A percentile compares a stretch with the other conserved stretches of the same genome.
phyloP scores from a whole-genome alignment of 1,140 invertebrate species.

The Ectropis grisescens region DNA sequence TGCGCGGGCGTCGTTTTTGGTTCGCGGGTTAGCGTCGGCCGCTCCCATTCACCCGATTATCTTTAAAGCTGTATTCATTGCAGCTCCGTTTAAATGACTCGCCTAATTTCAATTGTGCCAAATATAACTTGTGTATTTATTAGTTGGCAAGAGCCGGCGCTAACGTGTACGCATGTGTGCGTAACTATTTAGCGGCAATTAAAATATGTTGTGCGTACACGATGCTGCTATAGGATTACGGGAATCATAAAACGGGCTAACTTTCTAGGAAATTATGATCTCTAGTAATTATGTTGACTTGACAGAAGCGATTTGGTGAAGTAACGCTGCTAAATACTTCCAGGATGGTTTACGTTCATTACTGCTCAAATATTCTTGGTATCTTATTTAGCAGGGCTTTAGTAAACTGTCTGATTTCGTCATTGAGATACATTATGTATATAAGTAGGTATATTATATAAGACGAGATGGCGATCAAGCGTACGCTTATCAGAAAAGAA shows the following conservation, averaged over 20 bases:
- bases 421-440: too few relatives aligned
- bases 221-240: not conserved
- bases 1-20: conserved; percentile 54
- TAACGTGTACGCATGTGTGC: conserved; percentile 13
- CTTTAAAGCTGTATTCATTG: conserved; percentile 40
- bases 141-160: conserved; percentile 47
- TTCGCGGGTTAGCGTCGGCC: conserved; percentile 54
- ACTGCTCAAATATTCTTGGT: too few relatives aligned
- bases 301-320: too few relatives aligned
- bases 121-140: conserved; percentile 63
- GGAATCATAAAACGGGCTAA: not conserved
- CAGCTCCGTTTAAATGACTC: conserved; percentile 49
- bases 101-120: conserved; percentile 65
- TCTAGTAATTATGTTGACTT: too few relatives aligned
- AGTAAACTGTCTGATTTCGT: too few relatives aligned
- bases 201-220: conserved; percentile 26
- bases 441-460: too few relatives aligned
- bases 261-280: too few relatives aligned
- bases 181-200: conserved; percentile 53
- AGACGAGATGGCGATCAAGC: too few relatives aligned
- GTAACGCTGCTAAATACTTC: too few relatives aligned
- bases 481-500: too few relatives aligned
- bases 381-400: too few relatives aligned
- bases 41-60: conserved; percentile 55
- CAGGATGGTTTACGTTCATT: too few relatives aligned